Conservation (phyloP, 2,797 vertebrate species). For the Catharus ustulatus region DNA sequence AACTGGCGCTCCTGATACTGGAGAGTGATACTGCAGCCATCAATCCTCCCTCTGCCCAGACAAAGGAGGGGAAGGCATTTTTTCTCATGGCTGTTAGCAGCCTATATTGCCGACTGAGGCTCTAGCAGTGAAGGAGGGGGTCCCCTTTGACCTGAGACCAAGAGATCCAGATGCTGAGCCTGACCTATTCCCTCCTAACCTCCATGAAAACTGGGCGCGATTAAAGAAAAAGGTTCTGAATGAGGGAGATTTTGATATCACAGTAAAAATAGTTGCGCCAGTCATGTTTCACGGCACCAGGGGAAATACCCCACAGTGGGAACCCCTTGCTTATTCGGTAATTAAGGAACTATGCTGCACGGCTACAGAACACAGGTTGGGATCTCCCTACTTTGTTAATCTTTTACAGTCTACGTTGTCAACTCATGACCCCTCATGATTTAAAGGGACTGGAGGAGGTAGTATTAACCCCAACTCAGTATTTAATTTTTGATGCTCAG, state of each 20-base stretch:
- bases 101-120: accelerated
- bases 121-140: background rate
- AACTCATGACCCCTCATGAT: too few relatives aligned
- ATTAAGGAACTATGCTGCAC: background rate
- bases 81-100: background rate
- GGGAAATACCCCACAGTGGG: background rate
- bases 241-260: background rate
- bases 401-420: too few relatives aligned
- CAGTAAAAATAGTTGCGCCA: background rate
- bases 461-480: too few relatives aligned
- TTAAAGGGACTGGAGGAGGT: too few relatives aligned
- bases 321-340: background rate
- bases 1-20: background rate
- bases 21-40: background rate
- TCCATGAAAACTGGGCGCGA: background rate
- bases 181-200: background rate
- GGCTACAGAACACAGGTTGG: background rate
- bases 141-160: background rate
- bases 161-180: background rate
- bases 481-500: too few relatives aligned
- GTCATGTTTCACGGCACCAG: background rate
- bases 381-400: too few relatives aligned
- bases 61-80: background rate
- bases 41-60: background rate
- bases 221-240: background rate